A percentile compares a stretch with the other conserved stretches of the same genome.
phyloP scores from a whole-genome alignment of 2,888 invertebrate genomes.

The Beris morrisii region DNA sequence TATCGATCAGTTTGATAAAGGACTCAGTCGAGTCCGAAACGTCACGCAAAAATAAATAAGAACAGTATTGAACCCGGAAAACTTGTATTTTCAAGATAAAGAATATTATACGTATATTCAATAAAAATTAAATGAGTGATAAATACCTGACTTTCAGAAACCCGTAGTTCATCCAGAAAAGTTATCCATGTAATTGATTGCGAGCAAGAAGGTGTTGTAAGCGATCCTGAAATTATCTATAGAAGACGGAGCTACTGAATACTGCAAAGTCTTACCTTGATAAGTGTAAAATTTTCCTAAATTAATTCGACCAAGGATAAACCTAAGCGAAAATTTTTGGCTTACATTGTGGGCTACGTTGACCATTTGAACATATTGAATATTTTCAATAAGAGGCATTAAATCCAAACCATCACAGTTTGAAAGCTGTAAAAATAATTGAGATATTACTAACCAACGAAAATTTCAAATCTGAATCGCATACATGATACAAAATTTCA shows the following conservation, averaged over 20 bases:
- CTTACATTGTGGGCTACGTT: background rate
- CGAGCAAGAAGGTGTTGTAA: slow-evolving; percentile 79
- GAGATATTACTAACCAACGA: too few relatives aligned
- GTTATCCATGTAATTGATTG: slow-evolving; percentile 80
- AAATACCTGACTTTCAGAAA: slow-evolving; percentile 71
- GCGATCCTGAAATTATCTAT: slow-evolving; percentile 77
- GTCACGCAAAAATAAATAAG: too few relatives aligned
- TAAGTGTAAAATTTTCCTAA: slow-evolving; percentile 3
- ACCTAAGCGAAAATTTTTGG: background rate
- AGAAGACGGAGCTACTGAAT: slow-evolving; percentile 59
- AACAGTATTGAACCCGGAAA: too few relatives aligned
- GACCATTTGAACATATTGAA: background rate
- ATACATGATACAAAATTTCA: slow-evolving; percentile 11
- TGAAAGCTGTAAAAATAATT: background rate
- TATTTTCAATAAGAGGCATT: background rate
- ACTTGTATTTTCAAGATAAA: too few relatives aligned
- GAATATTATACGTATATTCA: too few relatives aligned
- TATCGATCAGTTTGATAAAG: too few relatives aligned
- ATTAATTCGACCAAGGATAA: slow-evolving; percentile 9
- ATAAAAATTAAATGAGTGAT: slow-evolving; percentile 32
- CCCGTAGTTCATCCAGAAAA: slow-evolving; percentile 70
- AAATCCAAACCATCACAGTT: background rate
- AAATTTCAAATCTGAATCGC: background rate
- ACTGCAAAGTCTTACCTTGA: slow-evolving; percentile 6
- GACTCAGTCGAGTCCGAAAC: too few relatives aligned